Base-by-base conservation (phyloP, 2,888 invertebrate species). In the Drosophila rubida region DNA sequence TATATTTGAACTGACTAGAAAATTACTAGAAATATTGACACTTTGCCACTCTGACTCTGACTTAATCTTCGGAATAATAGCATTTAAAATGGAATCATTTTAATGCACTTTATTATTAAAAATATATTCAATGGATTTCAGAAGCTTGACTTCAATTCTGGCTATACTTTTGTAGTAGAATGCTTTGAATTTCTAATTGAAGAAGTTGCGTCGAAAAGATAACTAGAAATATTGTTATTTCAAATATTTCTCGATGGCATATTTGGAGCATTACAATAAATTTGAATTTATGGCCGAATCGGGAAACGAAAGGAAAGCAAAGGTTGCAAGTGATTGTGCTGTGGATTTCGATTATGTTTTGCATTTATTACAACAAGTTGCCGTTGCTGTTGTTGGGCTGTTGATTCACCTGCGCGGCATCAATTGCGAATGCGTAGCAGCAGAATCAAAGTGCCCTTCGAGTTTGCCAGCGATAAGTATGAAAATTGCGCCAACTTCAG, bases 341-440 rank as follows among this genome's bases (percentile, higher is more conserved):
- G 30, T 11, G 27, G 44, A 50, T 69, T 60, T 69, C 78, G 75
- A 65, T 78, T 78, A 62, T 80, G 30, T 64, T 81, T 64, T 76
- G 79, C 69, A 81, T 79, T 79, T 73, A 58, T 72, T 58, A 69
- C 41, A 64, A 35, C 48, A 51, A 49, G 23, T 75, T 59, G 37
- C 62, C 51, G 30, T 41, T 64, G 19, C 32, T 48, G 49, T 25
- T 51, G 49, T 7, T 57, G 50, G 57, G 48, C 49, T 70, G 59
- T 51, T 75, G 59, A 63, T 82, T 70, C 79, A 79, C 82, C 70
- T 82, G 79, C 48, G 50, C 45, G 44, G 66, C 66, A 75, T 57
- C 72, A 57, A 63, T 64, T 75, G 45, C 27, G 59, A 55, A 61
- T 69, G 63, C 63, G 51, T 57, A 59, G 57, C 57, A 42, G 55